Evolutionary conservation across 2,797 vertebrate genomes (phyloP).

Genomic region (Adelosebastes latens): DNA sequence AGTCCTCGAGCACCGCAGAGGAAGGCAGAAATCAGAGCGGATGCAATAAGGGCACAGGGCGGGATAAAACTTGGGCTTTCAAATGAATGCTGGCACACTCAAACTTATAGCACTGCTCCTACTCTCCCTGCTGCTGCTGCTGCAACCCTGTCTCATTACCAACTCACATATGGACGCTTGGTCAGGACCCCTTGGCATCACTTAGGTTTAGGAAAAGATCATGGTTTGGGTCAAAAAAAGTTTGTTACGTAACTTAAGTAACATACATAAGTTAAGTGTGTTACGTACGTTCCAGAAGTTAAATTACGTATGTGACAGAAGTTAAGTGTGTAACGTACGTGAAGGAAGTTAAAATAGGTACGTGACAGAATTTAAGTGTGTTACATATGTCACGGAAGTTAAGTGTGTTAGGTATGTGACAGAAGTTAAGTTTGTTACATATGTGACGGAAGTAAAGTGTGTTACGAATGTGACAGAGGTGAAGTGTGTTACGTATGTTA

Average conservation of each 20-base stretch:
- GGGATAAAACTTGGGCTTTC: conserved; percentile 44
- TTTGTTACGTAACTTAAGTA: background rate
- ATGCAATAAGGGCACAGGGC: conserved; percentile 61
- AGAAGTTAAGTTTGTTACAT: no score
- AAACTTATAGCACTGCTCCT: conserved; percentile 1
- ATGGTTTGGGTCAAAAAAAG: background rate
- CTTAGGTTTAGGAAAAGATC: background rate
- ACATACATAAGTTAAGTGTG: no score
- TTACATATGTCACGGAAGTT: no score
- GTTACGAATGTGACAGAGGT: no score
- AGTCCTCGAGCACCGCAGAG: conserved; percentile 33
- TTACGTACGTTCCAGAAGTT: no score
- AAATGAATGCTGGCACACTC: conserved; percentile 36
- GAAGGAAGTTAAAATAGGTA: accelerated
- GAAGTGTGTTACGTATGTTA: accelerated
- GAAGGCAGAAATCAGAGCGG: conserved; percentile 56
- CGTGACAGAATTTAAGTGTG: no score
- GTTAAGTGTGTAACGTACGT: no score
- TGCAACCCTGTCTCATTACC: background rate
- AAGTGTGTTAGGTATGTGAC: no score
- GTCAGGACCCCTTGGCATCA: background rate
- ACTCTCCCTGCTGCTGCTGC: background rate
- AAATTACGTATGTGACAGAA: no score
- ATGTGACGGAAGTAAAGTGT: no score
- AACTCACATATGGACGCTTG: background rate